phyloP scores from a whole-genome alignment of 1,140 invertebrate genomes.

The Pseudomyrmex cubaensis region DNA sequence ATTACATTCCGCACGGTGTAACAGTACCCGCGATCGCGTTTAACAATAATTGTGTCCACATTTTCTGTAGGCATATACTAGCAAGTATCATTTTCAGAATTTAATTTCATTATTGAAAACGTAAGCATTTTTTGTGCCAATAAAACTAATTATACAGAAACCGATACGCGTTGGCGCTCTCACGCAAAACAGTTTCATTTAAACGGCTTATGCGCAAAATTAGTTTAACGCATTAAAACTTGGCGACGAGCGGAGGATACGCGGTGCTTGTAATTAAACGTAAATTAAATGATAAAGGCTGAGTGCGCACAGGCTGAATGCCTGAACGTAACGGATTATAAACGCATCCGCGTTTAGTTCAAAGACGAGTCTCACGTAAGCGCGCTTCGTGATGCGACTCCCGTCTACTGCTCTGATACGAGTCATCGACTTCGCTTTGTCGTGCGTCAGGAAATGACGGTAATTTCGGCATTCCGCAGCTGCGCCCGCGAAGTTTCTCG shows the following conservation, averaged over 20 bases:
- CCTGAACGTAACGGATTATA: constrained; percentile 35
- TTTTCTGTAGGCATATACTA: not conserved
- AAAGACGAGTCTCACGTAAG: constrained; percentile 11
- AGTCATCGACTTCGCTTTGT: constrained; percentile 38
- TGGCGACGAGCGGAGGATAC: not conserved
- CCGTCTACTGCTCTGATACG: constrained; percentile 18
- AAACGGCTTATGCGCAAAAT: constrained; percentile 12
- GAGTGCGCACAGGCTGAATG: constrained; percentile 27
- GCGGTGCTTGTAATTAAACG: constrained; percentile 49
- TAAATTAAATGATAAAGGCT: constrained; percentile 44
- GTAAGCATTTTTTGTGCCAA: not conserved
- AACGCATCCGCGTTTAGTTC: constrained; percentile 22
- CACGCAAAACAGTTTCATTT: not conserved
- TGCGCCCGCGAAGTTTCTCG: constrained; percentile 41
- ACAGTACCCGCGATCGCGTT: constrained; percentile 27
- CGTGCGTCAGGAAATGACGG: constrained; percentile 46
- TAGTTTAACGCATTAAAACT: constrained; percentile 29
- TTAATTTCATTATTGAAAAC: not conserved
- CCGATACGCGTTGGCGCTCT: not conserved
- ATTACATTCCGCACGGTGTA: constrained; percentile 1
- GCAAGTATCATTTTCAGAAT: not conserved
- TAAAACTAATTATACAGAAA: not conserved
- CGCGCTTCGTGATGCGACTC: constrained; percentile 13
- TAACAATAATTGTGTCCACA: not conserved
- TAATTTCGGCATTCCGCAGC: constrained; percentile 52